Base-by-base conservation (phyloP, 2,797 vertebrate genomes). In the Rousettus madagascariensis region DNA sequence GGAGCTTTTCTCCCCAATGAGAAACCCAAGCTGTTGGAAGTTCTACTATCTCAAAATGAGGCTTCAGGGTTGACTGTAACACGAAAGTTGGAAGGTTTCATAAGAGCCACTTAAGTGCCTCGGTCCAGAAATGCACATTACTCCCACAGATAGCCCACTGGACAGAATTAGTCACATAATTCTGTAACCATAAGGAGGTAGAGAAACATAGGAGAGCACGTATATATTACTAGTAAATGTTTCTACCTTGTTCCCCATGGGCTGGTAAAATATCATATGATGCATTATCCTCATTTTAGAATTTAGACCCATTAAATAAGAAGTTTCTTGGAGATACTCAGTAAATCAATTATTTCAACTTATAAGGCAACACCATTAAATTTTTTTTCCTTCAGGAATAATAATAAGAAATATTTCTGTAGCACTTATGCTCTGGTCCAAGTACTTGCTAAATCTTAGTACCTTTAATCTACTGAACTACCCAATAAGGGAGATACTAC, bases 271-370 rank as follows among this genome's bases (percentile, higher is more conserved):
- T 30, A 68, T 8, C 30, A 5, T 17, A 80, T 2, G 36, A 75
- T 1, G 15, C 26, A 59, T 71, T 49, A 57, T 13, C 17, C 7
- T 8, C 49, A 65, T 71, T 71, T 91, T 61, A 91, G 59, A 77
- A 91, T 63, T 78, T 30, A 74, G 68, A 86, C 36, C n/a, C 69
- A 84, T 63, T 74, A 83, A 46, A 33, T 33, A 33, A 72, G 19
- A 92, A 78, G 46, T 71, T 71, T 68, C 79, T 72, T 49, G 57
- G 24, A 41, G 75, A 65, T 79, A 55, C 20, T 77, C 30, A 71
- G 12, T 57, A 59, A 86, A 63, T 41, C 80, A 88, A 91, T 85
- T 61, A 69, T 68, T 87, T 84, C 49, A 86, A 90, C 22, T 90
- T 90, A 41, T 63, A 68, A 93, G 82, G 55, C 30, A 88, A 30